Percentiles rank a stretch among this genome's conserved stretches.
Evolutionary conservation across 2,113 vertebrate genomes (phyloP).

Genomic region (Antechinus stuartii): DNA sequence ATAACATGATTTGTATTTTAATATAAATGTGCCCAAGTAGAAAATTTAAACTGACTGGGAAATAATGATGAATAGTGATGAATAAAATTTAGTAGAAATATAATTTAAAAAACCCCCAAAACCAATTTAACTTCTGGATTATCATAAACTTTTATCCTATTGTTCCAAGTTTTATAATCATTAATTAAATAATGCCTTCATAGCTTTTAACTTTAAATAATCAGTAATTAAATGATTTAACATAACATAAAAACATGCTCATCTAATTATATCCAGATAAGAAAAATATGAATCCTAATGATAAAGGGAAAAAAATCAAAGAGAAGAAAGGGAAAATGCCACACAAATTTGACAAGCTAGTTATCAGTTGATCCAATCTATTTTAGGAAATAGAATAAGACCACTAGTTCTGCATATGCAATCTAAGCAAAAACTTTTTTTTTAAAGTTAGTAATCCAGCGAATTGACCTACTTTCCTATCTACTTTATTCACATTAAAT

Average conservation of each 20-base stretch:
- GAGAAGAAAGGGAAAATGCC: slow-evolving; percentile 60
- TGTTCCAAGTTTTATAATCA: slow-evolving; percentile 58
- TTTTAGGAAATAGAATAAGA: slow-evolving; percentile 70
- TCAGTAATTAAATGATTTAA: slow-evolving; percentile 61
- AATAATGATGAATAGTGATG: background rate
- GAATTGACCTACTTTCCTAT: slow-evolving; percentile 54
- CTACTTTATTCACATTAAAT: slow-evolving; percentile 70
- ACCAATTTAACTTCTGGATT: slow-evolving; percentile 49
- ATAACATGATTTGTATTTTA: slow-evolving; percentile 42
- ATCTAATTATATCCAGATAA: slow-evolving; percentile 65
- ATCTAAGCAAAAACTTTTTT: slow-evolving; percentile 68
- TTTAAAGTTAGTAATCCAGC: slow-evolving; percentile 52
- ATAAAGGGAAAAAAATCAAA: slow-evolving; percentile 56
- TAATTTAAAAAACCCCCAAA: slow-evolving; percentile 53
- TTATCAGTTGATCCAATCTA: slow-evolving; percentile 67
- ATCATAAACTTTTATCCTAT: slow-evolving; percentile 57
- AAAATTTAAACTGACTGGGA: slow-evolving; percentile 53
- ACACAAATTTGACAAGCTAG: slow-evolving; percentile 69
- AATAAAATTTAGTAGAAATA: slow-evolving; percentile 44
- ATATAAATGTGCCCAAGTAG: slow-evolving; percentile 45
- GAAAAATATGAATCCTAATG: slow-evolving; percentile 69
- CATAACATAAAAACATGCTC: slow-evolving; percentile 61
- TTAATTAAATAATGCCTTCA: slow-evolving; percentile 63
- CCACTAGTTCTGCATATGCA: slow-evolving; percentile 61
- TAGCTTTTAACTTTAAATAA: slow-evolving; percentile 65